These are phyloP conservation scores for Edolisoma coerulescens DNA, from an alignment of 2,113 vertebrate genomes.

Conservation along the genomic window DNA sequence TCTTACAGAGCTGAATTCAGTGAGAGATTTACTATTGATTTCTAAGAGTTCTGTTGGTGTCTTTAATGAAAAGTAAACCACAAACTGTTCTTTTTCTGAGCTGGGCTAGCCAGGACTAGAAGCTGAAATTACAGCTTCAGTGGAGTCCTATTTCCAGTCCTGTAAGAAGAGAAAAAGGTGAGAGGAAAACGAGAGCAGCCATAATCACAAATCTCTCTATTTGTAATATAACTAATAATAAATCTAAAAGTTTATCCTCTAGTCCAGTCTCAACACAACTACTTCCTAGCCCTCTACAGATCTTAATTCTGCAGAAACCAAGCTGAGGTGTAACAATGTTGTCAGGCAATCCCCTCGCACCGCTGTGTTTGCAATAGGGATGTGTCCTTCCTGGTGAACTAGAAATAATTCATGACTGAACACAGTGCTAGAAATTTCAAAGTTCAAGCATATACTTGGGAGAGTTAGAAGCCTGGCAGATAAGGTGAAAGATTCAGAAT, in stretches of 20 bases:
- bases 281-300: background rate
- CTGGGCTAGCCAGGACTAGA: background rate
- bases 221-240: background rate
- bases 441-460: background rate
- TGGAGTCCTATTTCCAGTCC: background rate
- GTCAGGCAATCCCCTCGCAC: background rate
- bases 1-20: background rate
- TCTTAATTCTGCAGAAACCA: background rate
- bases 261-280: background rate
- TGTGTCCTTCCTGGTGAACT: background rate
- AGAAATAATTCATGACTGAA: conserved; percentile 19
- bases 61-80: background rate
- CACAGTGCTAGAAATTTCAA: background rate
- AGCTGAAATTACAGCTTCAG: conserved; percentile 13
- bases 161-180: background rate
- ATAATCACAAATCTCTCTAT: accelerated
- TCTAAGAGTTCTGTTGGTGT: background rate
- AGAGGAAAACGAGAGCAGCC: background rate
- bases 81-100: background rate
- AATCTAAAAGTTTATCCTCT: background rate
- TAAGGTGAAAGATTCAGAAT: background rate
- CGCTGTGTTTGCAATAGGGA: background rate
- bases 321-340: background rate
- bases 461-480: background rate
- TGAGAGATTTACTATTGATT: background rate